Percentiles rank a stretch among this genome's conserved stretches.
Evolutionary conservation across 1,140 invertebrate genomes (phyloP).

Genomic region (Microplitis mediator): DNA sequence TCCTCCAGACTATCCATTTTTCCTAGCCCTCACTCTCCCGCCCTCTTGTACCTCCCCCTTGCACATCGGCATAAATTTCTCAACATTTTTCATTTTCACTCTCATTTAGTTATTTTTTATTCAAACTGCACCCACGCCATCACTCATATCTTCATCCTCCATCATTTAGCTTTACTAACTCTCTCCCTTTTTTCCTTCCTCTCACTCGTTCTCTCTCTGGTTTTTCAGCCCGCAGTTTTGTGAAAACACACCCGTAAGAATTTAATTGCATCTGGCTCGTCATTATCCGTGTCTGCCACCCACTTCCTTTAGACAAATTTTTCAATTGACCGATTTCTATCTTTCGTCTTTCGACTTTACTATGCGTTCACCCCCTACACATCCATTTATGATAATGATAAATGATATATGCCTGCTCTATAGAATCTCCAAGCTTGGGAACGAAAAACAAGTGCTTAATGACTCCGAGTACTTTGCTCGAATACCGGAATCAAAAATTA

Average conservation of each 20-base stretch:
- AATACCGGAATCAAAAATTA: no score
- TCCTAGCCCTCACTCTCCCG: neutral
- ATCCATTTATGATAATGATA: no score
- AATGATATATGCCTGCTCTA: no score
- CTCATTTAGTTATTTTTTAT: constrained; percentile 4
- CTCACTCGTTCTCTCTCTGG: neutral
- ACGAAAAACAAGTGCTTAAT: no score
- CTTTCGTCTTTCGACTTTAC: neutral
- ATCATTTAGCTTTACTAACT: neutral
- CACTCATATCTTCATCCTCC: neutral
- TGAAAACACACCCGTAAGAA: constrained; percentile 26
- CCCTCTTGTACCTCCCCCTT: no score
- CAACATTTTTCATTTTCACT: constrained; percentile 1
- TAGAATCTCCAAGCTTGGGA: no score
- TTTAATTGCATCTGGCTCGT: constrained; percentile 37
- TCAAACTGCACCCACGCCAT: neutral
- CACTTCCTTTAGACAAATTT: neutral
- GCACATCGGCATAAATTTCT: neutral
- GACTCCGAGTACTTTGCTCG: no score
- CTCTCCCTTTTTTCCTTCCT: neutral
- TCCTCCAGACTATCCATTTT: constrained; percentile 5
- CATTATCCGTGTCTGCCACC: constrained; percentile 13
- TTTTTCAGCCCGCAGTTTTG: no score
- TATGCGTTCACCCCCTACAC: no score
- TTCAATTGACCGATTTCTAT: neutral